Evolutionary conservation across 2,113 vertebrate genomes (phyloP).

Genomic region (Rafetus swinhoei): DNA sequence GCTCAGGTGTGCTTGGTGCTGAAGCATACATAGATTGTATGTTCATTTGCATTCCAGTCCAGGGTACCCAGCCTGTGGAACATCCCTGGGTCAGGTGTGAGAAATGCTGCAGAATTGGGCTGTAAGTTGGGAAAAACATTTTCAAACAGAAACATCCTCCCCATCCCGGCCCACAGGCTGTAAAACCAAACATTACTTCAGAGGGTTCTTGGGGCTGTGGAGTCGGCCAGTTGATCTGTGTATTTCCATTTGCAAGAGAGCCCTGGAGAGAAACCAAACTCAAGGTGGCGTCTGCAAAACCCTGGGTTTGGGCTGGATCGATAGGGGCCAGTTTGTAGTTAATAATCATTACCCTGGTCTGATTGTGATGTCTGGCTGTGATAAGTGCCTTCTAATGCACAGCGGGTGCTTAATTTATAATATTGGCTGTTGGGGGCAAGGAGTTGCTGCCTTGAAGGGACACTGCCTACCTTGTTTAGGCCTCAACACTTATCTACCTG

Average conservation of each 20-base stretch:
- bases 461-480: accelerated
- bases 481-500: accelerated
- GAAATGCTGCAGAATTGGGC: not conserved
- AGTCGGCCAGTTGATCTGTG: not conserved
- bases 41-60: not conserved
- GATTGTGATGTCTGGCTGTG: not conserved
- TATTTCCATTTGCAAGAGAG: not conserved
- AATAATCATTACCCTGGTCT: not conserved
- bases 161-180: not conserved
- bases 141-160: not conserved
- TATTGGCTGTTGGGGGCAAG: accelerated
- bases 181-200: not conserved
- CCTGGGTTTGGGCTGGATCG: not conserved
- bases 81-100: accelerated
- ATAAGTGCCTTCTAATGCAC: accelerated
- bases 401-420: not conserved
- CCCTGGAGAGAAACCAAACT: accelerated
- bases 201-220: not conserved
- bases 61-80: not conserved
- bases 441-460: not conserved
- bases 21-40: not conserved
- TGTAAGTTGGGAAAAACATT: not conserved
- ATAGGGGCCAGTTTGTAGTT: not conserved
- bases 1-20: not conserved
- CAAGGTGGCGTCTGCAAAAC: not conserved